Evolutionary conservation across 2,888 invertebrate genomes (phyloP).

Genomic region (Dioctria linearis): DNA sequence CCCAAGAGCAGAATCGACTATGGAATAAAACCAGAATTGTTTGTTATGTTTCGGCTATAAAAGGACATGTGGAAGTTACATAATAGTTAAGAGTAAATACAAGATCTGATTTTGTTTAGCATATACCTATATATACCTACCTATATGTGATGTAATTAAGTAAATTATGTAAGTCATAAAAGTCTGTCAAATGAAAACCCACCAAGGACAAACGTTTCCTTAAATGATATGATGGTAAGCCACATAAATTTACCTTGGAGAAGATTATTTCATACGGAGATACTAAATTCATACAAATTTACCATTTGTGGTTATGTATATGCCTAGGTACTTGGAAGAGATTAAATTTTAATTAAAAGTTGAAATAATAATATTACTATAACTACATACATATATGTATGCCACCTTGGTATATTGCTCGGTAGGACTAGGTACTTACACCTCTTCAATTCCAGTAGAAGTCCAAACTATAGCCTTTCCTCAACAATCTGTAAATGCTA

Average conservation of each 20-base stretch:
- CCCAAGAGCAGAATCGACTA: constrained; percentile 19
- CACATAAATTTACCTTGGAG: not conserved
- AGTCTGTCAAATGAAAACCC: constrained; percentile 27
- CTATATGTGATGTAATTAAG: no score
- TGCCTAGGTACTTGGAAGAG: not conserved
- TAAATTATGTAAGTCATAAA: no score
- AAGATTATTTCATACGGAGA: not conserved
- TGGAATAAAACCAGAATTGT: constrained; percentile 37
- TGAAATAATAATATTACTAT: not conserved
- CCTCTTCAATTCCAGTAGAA: not conserved
- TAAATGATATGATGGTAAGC: constrained; percentile 38
- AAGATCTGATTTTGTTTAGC: no score
- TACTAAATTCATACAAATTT: no score
- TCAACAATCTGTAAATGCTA: not conserved
- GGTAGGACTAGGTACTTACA: not conserved
- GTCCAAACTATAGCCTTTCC: not conserved
- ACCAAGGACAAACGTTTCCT: constrained; percentile 2
- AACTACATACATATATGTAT: no score
- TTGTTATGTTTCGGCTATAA: constrained; percentile 33
- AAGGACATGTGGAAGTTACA: constrained; percentile 7
- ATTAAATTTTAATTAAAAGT: constrained; percentile 38
- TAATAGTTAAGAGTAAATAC: no score
- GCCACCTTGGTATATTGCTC: no score
- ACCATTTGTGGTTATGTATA: no score
- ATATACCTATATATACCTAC: no score